Conservation (phyloP, 2,113 vertebrate genomes). For the Oncorhynchus masou region DNA sequence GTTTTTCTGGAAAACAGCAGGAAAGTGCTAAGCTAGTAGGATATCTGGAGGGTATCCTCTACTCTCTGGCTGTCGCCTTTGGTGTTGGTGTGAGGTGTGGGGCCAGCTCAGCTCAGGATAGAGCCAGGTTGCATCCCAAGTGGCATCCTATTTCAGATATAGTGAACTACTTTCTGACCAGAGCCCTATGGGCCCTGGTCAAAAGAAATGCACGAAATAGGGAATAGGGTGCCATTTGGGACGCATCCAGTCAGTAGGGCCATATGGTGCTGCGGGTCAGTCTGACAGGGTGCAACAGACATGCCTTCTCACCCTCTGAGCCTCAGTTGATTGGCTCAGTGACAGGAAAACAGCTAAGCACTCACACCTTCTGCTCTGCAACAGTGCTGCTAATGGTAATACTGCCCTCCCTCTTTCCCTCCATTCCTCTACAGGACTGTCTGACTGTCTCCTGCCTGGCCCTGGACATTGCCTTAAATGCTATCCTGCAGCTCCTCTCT, state of each 20-base stretch:
- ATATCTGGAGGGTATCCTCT: neutral
- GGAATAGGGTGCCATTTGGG: too few relatives aligned
- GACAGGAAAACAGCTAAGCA: neutral
- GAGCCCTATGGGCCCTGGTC: too few relatives aligned
- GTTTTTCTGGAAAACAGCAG: neutral
- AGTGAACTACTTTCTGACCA: too few relatives aligned
- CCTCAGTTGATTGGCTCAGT: neutral
- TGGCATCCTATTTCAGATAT: too few relatives aligned
- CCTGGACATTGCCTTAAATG: neutral
- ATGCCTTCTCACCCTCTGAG: too few relatives aligned
- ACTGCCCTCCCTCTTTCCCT: too few relatives aligned
- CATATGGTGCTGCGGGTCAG: neutral
- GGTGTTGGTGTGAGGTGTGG: constrained; percentile 4
- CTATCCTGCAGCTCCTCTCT: neutral
- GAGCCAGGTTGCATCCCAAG: neutral
- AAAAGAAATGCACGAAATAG: too few relatives aligned
- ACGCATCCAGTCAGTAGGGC: neutral
- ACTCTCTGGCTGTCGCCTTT: neutral
- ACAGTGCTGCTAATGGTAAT: neutral
- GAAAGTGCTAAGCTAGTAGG: neutral
- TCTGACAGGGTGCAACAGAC: neutral
- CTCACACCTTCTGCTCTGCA: neutral
- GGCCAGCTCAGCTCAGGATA: neutral
- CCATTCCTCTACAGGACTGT: neutral
- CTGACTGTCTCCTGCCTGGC: neutral